These are phyloP conservation scores for Aplysia californica DNA, from an alignment of 1,140 invertebrate genomes.

Conservation along the genomic window DNA sequence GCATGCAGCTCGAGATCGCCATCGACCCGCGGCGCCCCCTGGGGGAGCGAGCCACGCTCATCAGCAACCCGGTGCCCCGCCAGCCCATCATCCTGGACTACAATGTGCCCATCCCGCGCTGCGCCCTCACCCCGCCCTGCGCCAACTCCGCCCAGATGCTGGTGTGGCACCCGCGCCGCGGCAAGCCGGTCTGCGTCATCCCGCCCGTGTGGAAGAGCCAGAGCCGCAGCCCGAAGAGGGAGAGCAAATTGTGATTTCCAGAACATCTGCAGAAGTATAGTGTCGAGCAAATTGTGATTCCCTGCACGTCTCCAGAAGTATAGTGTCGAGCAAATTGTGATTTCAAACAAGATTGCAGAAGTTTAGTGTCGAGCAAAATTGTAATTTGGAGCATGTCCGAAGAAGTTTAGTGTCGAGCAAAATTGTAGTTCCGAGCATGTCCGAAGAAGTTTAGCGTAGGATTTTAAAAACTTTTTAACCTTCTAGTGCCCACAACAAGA, in stretches of 20 bases:
- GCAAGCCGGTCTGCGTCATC: constrained; percentile 55
- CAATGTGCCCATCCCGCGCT: constrained; percentile 58
- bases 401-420: too few species aligned
- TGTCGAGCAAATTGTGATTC: too few species aligned
- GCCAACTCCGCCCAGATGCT: constrained; percentile 67
- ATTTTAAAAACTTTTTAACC: too few species aligned
- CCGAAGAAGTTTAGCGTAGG: too few species aligned
- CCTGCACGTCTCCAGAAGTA: too few species aligned
- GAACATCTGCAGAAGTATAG: too few species aligned
- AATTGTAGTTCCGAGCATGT: too few species aligned
- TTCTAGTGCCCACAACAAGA: too few species aligned
- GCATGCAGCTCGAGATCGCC: constrained; percentile 63
- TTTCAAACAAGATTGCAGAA: too few species aligned
- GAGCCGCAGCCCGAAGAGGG: constrained; percentile 42
- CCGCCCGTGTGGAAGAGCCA: constrained; percentile 61
- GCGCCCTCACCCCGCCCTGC: constrained; percentile 66
- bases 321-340: too few species aligned
- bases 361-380: too few species aligned
- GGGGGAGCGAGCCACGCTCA: constrained; percentile 58
- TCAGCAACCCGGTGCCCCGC: constrained; percentile 53
- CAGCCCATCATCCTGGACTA: constrained; percentile 62
- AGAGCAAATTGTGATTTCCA: constrained; percentile 53
- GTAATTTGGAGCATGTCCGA: too few species aligned
- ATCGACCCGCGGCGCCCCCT: constrained; percentile 56
- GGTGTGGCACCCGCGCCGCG: constrained; percentile 62